Evolutionary conservation across 1,140 invertebrate genomes (phyloP), one percentile per base, ranked within the genome.

Genomic region (Drosophila quadrilineata): DNA sequence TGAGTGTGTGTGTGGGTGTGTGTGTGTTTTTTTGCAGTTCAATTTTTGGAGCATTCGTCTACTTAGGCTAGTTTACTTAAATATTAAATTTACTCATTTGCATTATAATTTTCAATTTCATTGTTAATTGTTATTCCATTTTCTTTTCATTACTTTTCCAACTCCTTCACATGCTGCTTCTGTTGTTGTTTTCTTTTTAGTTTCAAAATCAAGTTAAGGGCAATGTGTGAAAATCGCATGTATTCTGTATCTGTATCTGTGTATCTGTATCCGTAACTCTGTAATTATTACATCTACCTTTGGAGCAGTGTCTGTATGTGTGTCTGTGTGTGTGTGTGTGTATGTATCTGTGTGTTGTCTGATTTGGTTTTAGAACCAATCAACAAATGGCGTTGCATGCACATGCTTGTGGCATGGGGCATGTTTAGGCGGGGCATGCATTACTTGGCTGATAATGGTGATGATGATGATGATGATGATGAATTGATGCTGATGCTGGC

Each of bases 41-140:
- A n/a, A n/a, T n/a, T n/a, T 58, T 82, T 82, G 70, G 79, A 86
- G 79, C 79, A 85, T 85, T 85, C 71, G 79, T 75, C 79, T 85
- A 85, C 79, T 85, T 85, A 85, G 71, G 71, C 79, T 85, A 85
- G 63, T 68, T 70, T 84, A n/a, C 77, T 84, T 84, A 80, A 82
- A 75, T 71, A 69, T 80, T 75, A n/a, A n/a, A n/a, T n/a, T n/a
- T n/a, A n/a, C n/a, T n/a, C n/a, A n/a, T n/a, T n/a, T n/a, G n/a
- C n/a, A n/a, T n/a, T n/a, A n/a, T n/a, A n/a, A n/a, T n/a, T n/a
- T n/a, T n/a, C n/a, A n/a, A 52, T 68, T 75, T 75, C 66, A 57
- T 71, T 59, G 65, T 64, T 71, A 53, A 50, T 63, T 74, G 41
- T 22, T 6, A 14, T 48, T 46, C 66, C 53, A 52, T 31, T 59